Percentiles rank a stretch among this genome's conserved stretches.
Evolutionary conservation across 2,113 vertebrate species (phyloP).

Genomic region (Trochalopteron elliotii): DNA sequence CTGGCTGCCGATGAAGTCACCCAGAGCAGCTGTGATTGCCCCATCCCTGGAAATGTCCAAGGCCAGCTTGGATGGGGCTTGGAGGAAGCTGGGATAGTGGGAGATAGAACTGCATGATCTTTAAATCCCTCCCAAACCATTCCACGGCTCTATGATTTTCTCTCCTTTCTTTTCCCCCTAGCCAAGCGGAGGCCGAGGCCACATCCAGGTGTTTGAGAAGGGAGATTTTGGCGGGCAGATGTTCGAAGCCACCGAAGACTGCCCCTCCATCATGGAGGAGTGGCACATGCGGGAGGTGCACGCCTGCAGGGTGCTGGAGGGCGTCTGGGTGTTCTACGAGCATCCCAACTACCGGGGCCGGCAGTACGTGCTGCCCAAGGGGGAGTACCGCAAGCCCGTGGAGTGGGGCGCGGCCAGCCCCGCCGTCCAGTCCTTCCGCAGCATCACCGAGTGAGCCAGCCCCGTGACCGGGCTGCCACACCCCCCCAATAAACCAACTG

Average conservation of each 20-base stretch:
- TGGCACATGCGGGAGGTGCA: constrained; percentile 86
- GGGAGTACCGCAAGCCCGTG: constrained; percentile 86
- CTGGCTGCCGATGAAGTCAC: background rate
- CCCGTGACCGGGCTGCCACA: accelerated
- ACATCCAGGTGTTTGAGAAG: constrained; percentile 91
- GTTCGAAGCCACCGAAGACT: constrained; percentile 87
- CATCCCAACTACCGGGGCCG: constrained; percentile 88
- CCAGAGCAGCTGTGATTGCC: background rate
- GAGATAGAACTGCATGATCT: background rate
- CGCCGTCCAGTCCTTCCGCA: constrained; percentile 86
- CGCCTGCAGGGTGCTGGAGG: constrained; percentile 88
- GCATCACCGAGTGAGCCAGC: constrained; percentile 73
- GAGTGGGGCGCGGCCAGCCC: constrained; percentile 87
- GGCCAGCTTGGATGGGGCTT: background rate
- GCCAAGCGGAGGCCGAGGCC: constrained; percentile 82
- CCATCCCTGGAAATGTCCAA: background rate
- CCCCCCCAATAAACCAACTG: constrained; percentile 61
- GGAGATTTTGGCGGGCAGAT: constrained; percentile 88
- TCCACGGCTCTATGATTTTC: background rate
- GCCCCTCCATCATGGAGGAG: constrained; percentile 85
- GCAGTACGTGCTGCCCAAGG: constrained; percentile 92
- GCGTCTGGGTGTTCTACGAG: constrained; percentile 93
- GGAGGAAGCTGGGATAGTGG: background rate
- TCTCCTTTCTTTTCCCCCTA: background rate
- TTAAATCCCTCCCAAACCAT: background rate